Conservation (phyloP, 2,888 invertebrate species). For the Branchipolynoe longqiensis region DNA sequence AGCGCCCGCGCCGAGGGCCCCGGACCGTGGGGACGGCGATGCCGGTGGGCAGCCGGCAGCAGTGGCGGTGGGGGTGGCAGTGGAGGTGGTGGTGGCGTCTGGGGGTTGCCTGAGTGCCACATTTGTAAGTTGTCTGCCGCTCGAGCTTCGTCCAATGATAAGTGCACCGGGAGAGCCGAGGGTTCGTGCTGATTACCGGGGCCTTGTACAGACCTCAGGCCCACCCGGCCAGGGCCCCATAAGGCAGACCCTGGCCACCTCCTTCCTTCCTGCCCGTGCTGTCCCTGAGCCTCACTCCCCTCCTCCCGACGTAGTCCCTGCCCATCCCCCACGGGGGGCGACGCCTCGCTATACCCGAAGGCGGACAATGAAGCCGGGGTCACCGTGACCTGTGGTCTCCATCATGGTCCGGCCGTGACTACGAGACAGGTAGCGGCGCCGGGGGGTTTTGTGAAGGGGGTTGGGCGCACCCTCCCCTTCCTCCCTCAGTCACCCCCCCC, state of each 20-base stretch:
- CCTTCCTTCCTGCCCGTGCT: background rate
- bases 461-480: background rate
- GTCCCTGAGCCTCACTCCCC: background rate
- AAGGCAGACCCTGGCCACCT: background rate
- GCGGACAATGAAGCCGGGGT: constrained; percentile 8
- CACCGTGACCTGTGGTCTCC: constrained; percentile 13
- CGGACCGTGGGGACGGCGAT: too few relatives aligned
- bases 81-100: background rate
- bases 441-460: constrained; percentile 13
- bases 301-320: too few relatives aligned
- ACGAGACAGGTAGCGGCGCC: constrained; percentile 23
- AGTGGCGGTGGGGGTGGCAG: background rate
- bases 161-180: background rate
- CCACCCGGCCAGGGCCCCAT: too few relatives aligned
- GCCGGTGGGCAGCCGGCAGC: too few relatives aligned
- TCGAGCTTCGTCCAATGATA: background rate
- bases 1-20: too few relatives aligned
- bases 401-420: background rate
- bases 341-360: background rate
- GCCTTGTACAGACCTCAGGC: background rate
- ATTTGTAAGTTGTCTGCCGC: constrained; percentile 5
- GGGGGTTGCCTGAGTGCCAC: background rate
- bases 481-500: background rate
- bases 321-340: too few relatives aligned
- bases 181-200: background rate